phyloP scores from a whole-genome alignment of 2,888 invertebrate genomes.

The Orthosia gothica region DNA sequence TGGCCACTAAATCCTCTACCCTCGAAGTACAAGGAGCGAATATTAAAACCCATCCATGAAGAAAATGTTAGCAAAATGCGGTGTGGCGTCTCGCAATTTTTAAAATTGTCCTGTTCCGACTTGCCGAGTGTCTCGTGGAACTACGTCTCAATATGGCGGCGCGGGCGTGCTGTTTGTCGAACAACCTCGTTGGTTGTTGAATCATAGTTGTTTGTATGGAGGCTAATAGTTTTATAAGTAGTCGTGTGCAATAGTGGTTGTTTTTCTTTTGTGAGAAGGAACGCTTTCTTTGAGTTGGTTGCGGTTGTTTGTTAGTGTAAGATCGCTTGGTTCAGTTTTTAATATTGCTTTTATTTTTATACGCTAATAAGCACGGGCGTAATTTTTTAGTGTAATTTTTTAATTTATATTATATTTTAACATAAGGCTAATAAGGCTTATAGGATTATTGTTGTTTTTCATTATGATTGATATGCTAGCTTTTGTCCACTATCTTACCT shows the following conservation, averaged over 20 bases:
- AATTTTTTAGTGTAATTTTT: too few relatives aligned
- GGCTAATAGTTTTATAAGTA: conserved; percentile 18
- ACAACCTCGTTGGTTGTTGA: conserved; percentile 4
- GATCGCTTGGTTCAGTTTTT: neutral
- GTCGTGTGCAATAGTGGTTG: neutral
- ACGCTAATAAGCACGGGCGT: too few relatives aligned
- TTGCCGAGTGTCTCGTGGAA: conserved; percentile 46
- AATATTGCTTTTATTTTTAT: too few relatives aligned
- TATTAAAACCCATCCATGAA: conserved; percentile 76
- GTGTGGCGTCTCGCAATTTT: conserved; percentile 67
- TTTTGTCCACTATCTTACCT: too few relatives aligned
- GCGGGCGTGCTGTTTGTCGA: conserved; percentile 33
- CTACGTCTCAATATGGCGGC: conserved; percentile 38
- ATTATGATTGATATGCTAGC: too few relatives aligned
- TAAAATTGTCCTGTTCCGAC: conserved; percentile 69
- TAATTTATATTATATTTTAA: too few relatives aligned
- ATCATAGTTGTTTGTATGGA: conserved; percentile 10
- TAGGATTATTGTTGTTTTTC: too few relatives aligned
- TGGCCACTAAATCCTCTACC: conserved; percentile 31
- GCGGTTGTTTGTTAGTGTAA: neutral
- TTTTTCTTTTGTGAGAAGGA: neutral
- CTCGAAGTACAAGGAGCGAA: conserved; percentile 70
- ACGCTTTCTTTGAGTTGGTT: neutral
- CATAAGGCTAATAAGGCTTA: too few relatives aligned
- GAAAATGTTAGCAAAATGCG: conserved; percentile 71